Percentiles rank a stretch among this genome's conserved stretches.
phyloP scores from a whole-genome alignment of 1,140 invertebrate genomes.

The Pararge aegeria region DNA sequence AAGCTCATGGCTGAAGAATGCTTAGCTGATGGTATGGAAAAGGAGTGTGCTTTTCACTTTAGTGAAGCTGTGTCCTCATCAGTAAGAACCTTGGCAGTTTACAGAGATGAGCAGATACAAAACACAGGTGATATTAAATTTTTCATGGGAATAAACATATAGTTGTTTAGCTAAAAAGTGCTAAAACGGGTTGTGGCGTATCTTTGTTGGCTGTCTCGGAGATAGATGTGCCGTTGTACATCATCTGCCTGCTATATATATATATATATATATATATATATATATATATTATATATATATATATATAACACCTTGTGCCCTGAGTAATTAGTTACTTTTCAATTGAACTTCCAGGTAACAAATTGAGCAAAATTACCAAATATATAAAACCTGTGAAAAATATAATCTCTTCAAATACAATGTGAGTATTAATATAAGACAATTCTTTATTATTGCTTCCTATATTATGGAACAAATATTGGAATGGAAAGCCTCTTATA shows the following conservation, averaged over 20 bases:
- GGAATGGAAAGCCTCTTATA: too few species aligned
- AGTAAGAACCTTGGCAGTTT: conserved; percentile 59
- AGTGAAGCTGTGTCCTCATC: conserved; percentile 67
- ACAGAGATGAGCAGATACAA: conserved; percentile 64
- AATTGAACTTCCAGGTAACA: conserved; percentile 43
- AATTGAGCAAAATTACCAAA: conserved; percentile 45
- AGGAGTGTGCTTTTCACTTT: conserved; percentile 61
- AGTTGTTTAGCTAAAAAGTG: too few species aligned
- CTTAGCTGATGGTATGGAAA: conserved; percentile 46
- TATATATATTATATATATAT: too few species aligned
- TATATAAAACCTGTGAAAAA: conserved; percentile 50
- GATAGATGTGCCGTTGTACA: too few species aligned
- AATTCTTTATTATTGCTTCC: too few species aligned
- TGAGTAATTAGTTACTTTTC: neutral
- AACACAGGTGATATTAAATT: conserved; percentile 34
- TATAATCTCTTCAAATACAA: conserved; percentile 37
- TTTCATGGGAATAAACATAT: neutral
- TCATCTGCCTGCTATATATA: too few species aligned
- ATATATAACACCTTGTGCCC: too few species aligned
- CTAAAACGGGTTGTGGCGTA: too few species aligned
- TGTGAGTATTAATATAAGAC: conserved; percentile 43
- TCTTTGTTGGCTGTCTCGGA: too few species aligned
- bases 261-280: too few species aligned
- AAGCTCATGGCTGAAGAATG: conserved; percentile 63
- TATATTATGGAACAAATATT: too few species aligned